Evolutionary conservation across 2,888 invertebrate genomes (phyloP).

Genomic region (Ectemnius continuus): DNA sequence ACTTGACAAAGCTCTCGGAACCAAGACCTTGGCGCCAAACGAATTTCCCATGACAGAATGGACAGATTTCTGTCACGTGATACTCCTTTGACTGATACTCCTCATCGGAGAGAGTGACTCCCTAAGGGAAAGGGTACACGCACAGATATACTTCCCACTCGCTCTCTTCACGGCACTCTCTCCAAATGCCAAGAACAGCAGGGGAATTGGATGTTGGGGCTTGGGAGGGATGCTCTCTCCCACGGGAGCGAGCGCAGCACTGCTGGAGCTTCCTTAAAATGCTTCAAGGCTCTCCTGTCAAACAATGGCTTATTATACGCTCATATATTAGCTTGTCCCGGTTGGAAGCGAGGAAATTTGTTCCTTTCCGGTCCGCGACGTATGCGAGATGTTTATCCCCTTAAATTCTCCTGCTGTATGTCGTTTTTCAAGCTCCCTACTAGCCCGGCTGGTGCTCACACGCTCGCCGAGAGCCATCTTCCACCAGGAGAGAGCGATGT

Average conservation of each 20-base stretch:
- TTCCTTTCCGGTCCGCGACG: slow-evolving; percentile 4
- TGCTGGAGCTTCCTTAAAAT: slow-evolving; percentile 33
- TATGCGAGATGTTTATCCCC: neutral
- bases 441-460: neutral
- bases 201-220: neutral
- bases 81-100: slow-evolving; percentile 47
- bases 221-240: slow-evolving; percentile 38
- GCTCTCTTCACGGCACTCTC: neutral
- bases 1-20: neutral
- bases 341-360: slow-evolving; percentile 21
- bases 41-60: slow-evolving; percentile 54
- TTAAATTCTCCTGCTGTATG: neutral
- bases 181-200: neutral
- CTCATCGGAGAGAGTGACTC: slow-evolving; percentile 19
- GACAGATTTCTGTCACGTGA: slow-evolving; percentile 52
- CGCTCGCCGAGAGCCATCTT: neutral
- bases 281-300: slow-evolving; percentile 30
- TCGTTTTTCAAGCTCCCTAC: neutral
- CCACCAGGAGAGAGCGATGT: too few relatives aligned
- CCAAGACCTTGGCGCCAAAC: slow-evolving; percentile 16
- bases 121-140: slow-evolving; percentile 1
- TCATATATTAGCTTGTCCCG: slow-evolving; percentile 33
- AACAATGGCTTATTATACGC: slow-evolving; percentile 38
- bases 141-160: too few relatives aligned
- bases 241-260: slow-evolving; percentile 32